Evolutionary conservation across 2,888 invertebrate genomes (phyloP).

Genomic region (Synergus itoensis): DNA sequence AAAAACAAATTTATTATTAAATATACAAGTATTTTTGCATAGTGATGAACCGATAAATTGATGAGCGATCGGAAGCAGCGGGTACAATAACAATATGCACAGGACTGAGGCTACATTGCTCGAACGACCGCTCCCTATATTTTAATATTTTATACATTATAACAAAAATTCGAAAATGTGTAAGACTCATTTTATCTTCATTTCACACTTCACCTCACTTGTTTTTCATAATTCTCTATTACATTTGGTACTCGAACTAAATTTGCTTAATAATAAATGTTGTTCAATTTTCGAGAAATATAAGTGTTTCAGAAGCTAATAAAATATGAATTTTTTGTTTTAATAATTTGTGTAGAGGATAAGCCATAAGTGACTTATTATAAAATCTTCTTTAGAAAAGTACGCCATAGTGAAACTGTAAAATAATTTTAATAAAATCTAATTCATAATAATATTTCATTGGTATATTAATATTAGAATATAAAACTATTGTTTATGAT

Average conservation of each 20-base stretch:
- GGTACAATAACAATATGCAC: conserved; percentile 22
- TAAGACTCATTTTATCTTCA: background rate
- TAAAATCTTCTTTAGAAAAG: background rate
- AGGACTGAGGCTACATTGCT: background rate
- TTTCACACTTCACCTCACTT: background rate
- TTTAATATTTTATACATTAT: background rate
- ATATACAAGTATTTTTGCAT: conserved; percentile 48
- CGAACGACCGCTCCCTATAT: conserved; percentile 10
- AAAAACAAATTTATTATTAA: conserved; percentile 54
- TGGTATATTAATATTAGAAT: background rate
- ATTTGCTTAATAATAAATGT: background rate
- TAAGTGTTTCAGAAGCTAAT: background rate
- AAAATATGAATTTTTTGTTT: background rate
- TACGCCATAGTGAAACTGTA: background rate
- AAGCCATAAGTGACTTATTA: background rate
- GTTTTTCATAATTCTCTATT: background rate
- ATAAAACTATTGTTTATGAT: background rate
- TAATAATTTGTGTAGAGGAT: background rate
- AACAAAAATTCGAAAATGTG: background rate
- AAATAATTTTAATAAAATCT: background rate
- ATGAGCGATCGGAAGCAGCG: conserved; percentile 45
- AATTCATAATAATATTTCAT: background rate
- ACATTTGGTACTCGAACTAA: background rate
- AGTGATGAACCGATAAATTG: conserved; percentile 48
- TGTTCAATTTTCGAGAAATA: background rate